Percentiles rank a stretch among this genome's conserved stretches.
phyloP scores from a whole-genome alignment of 2,797 vertebrate species.

The Myripristis jacobus region DNA sequence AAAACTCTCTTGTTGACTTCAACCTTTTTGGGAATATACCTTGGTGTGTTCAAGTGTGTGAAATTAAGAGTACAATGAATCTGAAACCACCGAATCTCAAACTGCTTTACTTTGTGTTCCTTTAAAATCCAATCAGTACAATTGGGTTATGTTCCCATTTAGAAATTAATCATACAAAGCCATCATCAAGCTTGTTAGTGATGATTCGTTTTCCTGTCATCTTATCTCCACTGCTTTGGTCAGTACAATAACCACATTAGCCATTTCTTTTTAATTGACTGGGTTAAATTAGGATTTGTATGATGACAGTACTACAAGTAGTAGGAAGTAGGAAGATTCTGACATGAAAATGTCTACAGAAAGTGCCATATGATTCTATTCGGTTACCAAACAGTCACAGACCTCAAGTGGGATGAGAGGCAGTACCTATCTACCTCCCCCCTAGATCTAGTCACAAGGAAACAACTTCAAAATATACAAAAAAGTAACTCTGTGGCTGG shows the following conservation, averaged over 20 bases:
- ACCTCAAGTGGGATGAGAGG: constrained; percentile 23
- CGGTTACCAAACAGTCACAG: constrained; percentile 47
- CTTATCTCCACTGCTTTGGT: background rate
- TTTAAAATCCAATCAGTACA: constrained; percentile 12
- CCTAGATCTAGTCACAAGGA: constrained; percentile 42
- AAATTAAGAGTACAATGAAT: background rate
- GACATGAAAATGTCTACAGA: constrained; percentile 49
- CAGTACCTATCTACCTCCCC: constrained; percentile 6
- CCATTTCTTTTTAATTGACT: constrained; percentile 3
- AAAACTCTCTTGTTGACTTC: background rate
- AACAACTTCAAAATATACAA: constrained; percentile 38
- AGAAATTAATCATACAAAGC: constrained; percentile 5
- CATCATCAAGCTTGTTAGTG: constrained; percentile 1
- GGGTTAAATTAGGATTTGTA: constrained; percentile 7
- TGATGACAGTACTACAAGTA: constrained; percentile 6
- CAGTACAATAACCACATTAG: background rate
- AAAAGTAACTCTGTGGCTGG: constrained; percentile 52
- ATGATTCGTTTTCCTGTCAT: background rate
- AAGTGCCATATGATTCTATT: constrained; percentile 69
- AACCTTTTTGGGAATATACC: background rate
- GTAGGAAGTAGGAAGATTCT: constrained; percentile 22
- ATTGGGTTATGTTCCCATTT: constrained; percentile 16
- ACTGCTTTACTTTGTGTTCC: constrained; percentile 12
- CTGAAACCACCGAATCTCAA: no score
- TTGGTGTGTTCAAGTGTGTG: background rate